phyloP scores from a whole-genome alignment of 1,140 invertebrate species.

The Phocides pigmalion region DNA sequence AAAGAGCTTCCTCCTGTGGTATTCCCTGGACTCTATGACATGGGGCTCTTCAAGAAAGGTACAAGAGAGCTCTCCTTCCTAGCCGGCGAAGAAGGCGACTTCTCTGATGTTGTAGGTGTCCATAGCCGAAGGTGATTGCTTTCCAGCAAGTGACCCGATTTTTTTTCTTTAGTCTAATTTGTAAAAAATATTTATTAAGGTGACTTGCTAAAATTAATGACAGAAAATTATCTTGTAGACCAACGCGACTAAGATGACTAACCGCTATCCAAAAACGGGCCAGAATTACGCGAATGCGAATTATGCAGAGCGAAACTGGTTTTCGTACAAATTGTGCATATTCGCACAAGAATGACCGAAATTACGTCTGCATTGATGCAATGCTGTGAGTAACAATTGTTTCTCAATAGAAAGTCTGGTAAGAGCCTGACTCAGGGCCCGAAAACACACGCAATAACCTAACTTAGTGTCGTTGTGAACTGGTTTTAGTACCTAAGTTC shows the following conservation, averaged over 20 bases:
- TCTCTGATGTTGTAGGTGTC: no score
- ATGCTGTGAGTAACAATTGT: conserved; percentile 47
- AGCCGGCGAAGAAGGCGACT: no score
- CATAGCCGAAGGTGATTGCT: no score
- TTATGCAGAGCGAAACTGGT: conserved; percentile 27
- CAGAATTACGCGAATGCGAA: conserved; percentile 10
- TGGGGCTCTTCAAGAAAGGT: no score
- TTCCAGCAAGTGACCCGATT: no score
- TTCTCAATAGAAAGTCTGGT: conserved; percentile 45
- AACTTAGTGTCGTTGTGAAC: neutral
- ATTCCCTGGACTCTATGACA: no score
- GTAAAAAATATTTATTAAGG: no score
- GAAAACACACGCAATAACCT: conserved; percentile 12
- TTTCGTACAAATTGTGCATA: conserved; percentile 26
- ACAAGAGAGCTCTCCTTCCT: no score
- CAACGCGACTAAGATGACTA: conserved; percentile 6
- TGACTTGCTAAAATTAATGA: neutral
- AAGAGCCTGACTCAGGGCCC: conserved; percentile 28
- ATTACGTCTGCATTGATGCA: conserved; percentile 44
- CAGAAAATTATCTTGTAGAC: neutral
- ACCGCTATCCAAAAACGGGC: conserved; percentile 1
- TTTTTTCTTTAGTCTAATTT: no score
- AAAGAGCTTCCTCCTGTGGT: no score
- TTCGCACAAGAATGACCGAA: conserved; percentile 48
- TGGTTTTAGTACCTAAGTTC: neutral